Evolutionary conservation across 1,140 invertebrate species (phyloP), one percentile per base, ranked within the genome.

Genomic region (Drosophila mojavensis): DNA sequence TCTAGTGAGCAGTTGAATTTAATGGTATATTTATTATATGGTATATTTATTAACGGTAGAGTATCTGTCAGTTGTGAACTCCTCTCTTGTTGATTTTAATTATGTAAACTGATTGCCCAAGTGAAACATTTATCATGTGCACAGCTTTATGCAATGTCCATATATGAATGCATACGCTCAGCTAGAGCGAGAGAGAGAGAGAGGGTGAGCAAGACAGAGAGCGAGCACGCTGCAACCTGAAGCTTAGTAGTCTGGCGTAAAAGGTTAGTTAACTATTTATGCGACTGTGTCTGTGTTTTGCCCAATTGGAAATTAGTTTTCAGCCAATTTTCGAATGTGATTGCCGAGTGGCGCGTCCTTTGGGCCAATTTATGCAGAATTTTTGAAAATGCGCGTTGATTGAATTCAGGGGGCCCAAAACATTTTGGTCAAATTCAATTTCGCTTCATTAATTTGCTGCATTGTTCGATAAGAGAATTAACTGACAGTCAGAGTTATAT

Each of bases 351-450:
- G 5, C 45, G 15, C 30, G 36, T 41, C 45, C 17, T 41, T 50
- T 33, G 47, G 59, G 45, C 13, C 45, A 50, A 62, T 33, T 62
- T 50, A 59, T 53, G 56, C 54, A 75, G 66, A 68, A 83, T 80
- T 72, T 76, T 84, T 83, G 80, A 79, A 82, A 82, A 79, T 61
- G 63, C 48, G 79, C 75, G 81, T 76, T 83, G 80, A 83, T 83
- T 83, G 81, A 86, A 86, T 88, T 82, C 60, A 45, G 43, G 66
- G 36, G 43, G 66, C 41, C 60, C 55, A 50, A 63, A 61, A 66
- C 64, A 68, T 68, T 56, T 75, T 75, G 50, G 69, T 36, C 62
- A 76, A 48, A 86, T 85, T 81, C 79, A 79, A 85, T 79, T 88
- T 78, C 39, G 47, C 45, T 74, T 79, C 67, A 86, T 86, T 86